Conservation (phyloP, 2,888 invertebrate species). For the Cryptosula pallasiana region DNA sequence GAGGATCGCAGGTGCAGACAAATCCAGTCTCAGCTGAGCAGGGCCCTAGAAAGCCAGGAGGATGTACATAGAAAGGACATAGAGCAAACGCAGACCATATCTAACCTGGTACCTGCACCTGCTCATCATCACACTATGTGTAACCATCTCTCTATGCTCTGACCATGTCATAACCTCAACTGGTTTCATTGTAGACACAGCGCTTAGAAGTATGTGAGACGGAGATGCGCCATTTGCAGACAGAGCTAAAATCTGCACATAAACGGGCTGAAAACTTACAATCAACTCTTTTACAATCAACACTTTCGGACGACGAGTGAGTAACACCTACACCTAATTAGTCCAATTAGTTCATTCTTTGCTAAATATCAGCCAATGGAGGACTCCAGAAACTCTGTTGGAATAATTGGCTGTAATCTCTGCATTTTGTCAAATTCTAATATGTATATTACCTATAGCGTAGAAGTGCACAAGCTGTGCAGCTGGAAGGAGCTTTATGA, state of each 20-base stretch:
- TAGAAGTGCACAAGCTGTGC: neutral
- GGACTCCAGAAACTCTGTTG: too few species aligned
- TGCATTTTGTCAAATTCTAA: too few species aligned
- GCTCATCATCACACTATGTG: too few species aligned
- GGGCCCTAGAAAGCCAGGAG: neutral
- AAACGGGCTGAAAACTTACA: conserved; percentile 17
- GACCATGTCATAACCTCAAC: too few species aligned
- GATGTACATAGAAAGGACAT: conserved; percentile 1
- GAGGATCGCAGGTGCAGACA: conserved; percentile 23
- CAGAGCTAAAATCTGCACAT: conserved; percentile 12
- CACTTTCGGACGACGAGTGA: conserved; percentile 13
- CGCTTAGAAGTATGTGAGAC: neutral
- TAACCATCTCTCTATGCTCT: too few species aligned
- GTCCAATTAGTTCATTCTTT: too few species aligned
- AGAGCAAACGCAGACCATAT: conserved; percentile 11
- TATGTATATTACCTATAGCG: too few species aligned
- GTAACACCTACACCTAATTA: too few species aligned
- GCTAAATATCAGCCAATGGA: too few species aligned
- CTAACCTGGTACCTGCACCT: neutral
- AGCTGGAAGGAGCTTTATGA: neutral
- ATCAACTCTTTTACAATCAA: neutral
- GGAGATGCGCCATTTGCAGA: conserved; percentile 1
- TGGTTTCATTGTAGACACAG: too few species aligned
- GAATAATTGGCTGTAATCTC: too few species aligned
- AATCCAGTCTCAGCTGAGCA: conserved; percentile 10